Percentiles rank a stretch among this genome's conserved stretches.
These are phyloP conservation scores for Sylvia borin DNA, from an alignment of 2,797 vertebrate genomes.

Conservation along the genomic window DNA sequence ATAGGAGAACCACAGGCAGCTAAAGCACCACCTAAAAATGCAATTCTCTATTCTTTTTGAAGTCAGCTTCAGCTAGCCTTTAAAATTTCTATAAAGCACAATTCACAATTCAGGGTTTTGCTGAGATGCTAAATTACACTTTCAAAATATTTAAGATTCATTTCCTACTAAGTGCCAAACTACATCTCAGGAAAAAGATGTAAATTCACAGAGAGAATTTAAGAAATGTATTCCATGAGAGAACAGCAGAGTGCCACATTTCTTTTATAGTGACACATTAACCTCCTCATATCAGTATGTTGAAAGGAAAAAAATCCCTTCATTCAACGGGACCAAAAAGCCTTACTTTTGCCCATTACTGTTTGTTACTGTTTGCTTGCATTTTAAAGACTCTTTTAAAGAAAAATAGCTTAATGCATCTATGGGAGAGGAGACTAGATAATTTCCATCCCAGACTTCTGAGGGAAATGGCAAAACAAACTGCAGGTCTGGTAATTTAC, in stretches of 20 bases:
- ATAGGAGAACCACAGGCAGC: background rate
- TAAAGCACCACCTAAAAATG: conserved; percentile 2
- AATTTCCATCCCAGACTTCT: conserved; percentile 22
- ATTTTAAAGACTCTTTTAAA: conserved; percentile 30
- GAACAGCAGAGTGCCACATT: conserved; percentile 50
- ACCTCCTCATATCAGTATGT: conserved; percentile 35
- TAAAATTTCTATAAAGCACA: conserved; percentile 14
- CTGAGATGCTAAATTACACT: conserved; percentile 55
- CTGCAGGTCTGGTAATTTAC: background rate
- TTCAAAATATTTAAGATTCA: conserved; percentile 70
- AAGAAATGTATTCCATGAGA: conserved; percentile 60
- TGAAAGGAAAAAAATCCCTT: conserved; percentile 21
- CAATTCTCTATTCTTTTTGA: conserved; percentile 10
- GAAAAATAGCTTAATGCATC: conserved; percentile 16
- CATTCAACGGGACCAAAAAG: conserved; percentile 42
- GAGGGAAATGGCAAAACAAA: background rate
- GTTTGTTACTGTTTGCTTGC: conserved; percentile 44
- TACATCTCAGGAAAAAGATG: conserved; percentile 51
- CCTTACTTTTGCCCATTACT: conserved; percentile 8
- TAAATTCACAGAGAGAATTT: conserved; percentile 56
- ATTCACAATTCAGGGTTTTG: conserved; percentile 1
- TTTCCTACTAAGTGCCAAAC: conserved; percentile 55
- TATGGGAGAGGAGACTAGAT: background rate
- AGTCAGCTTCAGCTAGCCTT: background rate
- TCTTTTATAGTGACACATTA: conserved; percentile 62